Percentiles rank a stretch among this genome's conserved stretches.
Evolutionary conservation across 2,797 vertebrate species (phyloP).

Genomic region (Sparidentex hasta): DNA sequence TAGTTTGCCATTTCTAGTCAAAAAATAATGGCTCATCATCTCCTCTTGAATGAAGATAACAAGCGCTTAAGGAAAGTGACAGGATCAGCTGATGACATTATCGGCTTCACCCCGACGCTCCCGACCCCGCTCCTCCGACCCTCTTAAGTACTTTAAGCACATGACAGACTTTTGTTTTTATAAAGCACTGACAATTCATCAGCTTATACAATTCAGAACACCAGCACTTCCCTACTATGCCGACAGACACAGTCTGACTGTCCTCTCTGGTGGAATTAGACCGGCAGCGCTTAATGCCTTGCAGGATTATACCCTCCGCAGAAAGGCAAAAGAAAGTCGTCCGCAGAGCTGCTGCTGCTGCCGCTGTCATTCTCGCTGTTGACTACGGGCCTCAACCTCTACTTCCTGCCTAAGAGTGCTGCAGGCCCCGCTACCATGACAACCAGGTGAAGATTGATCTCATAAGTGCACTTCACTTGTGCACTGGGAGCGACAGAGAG

Average conservation of each 20-base stretch:
- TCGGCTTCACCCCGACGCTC: slow-evolving; percentile 54
- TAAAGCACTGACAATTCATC: slow-evolving; percentile 84
- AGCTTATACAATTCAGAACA: slow-evolving; percentile 82
- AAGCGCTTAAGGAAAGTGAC: slow-evolving; percentile 80
- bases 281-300: slow-evolving; percentile 70
- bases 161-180: slow-evolving; percentile 71
- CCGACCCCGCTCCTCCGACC: slow-evolving; percentile 57
- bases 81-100: slow-evolving; percentile 62
- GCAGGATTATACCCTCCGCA: slow-evolving; percentile 66
- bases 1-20: slow-evolving; percentile 87
- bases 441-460: slow-evolving; percentile 72
- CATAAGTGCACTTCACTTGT: slow-evolving; percentile 73
- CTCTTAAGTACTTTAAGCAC: slow-evolving; percentile 78
- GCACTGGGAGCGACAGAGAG: slow-evolving; percentile 55
- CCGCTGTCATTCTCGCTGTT: slow-evolving; percentile 45
- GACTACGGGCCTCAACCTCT: slow-evolving; percentile 52
- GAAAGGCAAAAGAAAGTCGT: slow-evolving; percentile 57
- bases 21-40: slow-evolving; percentile 83
- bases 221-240: slow-evolving; percentile 85
- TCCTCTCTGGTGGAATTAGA: slow-evolving; percentile 74
- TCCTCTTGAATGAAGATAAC: slow-evolving; percentile 78
- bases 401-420: slow-evolving; percentile 58
- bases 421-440: slow-evolving; percentile 64
- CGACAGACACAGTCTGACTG: slow-evolving; percentile 74
- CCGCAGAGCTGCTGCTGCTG: slow-evolving; percentile 33